Conservation (phyloP, 2,797 vertebrate genomes). For the Pseudochirops corinnae region DNA sequence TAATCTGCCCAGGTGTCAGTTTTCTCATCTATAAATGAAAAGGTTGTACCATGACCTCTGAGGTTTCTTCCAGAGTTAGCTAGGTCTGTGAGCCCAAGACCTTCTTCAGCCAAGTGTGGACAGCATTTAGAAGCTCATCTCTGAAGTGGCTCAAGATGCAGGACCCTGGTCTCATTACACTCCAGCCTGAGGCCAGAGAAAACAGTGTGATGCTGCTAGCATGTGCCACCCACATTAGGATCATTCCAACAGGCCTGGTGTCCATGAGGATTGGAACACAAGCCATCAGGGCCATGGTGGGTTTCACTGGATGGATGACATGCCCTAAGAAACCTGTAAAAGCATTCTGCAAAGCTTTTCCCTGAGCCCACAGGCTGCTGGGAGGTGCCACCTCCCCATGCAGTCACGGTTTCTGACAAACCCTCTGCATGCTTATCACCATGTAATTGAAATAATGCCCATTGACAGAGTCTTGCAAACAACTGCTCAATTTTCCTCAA, state of each 20-base stretch:
- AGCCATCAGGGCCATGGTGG: conserved; percentile 35
- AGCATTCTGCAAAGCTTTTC: conserved; percentile 71
- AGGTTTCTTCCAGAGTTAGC: not conserved
- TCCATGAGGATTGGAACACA: conserved; percentile 41
- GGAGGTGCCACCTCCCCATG: conserved; percentile 46
- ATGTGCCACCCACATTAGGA: not conserved
- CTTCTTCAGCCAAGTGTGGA: not conserved
- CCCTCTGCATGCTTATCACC: conserved; percentile 86
- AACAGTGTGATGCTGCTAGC: conserved; percentile 1
- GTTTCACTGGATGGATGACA: conserved; percentile 48
- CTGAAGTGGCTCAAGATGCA: not conserved
- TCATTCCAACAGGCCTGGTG: not conserved
- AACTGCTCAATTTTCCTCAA: conserved; percentile 96
- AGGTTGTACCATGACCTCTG: not conserved
- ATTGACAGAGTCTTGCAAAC: conserved; percentile 97
- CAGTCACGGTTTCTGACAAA: conserved; percentile 81
- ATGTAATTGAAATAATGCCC: conserved; percentile 96
- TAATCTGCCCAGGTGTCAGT: not conserved
- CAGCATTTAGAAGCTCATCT: not conserved
- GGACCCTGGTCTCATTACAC: not conserved
- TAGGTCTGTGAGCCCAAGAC: not conserved
- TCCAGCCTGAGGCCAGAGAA: not conserved
- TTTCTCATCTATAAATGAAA: not conserved
- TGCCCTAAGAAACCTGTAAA: conserved; percentile 76
- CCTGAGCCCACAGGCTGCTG: conserved; percentile 39